Conservation (phyloP, 2,888 invertebrate species). For the Drosophila emarginata region DNA sequence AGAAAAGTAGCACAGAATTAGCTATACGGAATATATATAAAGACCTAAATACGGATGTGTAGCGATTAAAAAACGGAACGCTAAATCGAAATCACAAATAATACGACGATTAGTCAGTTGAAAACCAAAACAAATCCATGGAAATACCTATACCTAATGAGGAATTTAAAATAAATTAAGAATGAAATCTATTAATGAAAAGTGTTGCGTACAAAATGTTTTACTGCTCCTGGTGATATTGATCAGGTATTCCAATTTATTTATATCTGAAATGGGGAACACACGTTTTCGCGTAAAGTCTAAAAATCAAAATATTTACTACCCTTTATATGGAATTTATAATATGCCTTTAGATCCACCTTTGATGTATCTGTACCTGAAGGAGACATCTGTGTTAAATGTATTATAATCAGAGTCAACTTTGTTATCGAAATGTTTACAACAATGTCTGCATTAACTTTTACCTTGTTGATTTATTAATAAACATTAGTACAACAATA, state of each 20-base stretch:
- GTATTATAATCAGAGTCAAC: neutral
- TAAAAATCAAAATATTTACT: too few relatives aligned
- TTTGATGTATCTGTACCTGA: neutral
- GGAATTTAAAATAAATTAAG: constrained; percentile 14
- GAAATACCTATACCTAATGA: constrained; percentile 6
- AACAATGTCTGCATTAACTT: constrained; percentile 7
- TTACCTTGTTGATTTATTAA: constrained; percentile 35
- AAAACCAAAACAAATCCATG: constrained; percentile 6
- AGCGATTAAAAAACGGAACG: constrained; percentile 35
- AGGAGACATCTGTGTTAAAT: constrained; percentile 1
- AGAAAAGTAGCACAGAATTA: constrained; percentile 69
- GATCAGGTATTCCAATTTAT: neutral
- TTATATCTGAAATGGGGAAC: neutral
- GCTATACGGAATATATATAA: neutral
- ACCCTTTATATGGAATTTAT: neutral
- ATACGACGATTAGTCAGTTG: neutral
- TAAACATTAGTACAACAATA: constrained; percentile 24
- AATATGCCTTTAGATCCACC: too few relatives aligned
- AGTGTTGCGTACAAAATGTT: neutral
- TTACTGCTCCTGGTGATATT: neutral
- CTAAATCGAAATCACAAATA: constrained; percentile 21
- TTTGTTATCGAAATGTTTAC: constrained; percentile 24
- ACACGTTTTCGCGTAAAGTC: neutral
- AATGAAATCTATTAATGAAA: constrained; percentile 6
- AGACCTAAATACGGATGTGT: constrained; percentile 53